Base-by-base conservation (phyloP, 2,113 vertebrate species). In the Odocoileus hemionus region DNA sequence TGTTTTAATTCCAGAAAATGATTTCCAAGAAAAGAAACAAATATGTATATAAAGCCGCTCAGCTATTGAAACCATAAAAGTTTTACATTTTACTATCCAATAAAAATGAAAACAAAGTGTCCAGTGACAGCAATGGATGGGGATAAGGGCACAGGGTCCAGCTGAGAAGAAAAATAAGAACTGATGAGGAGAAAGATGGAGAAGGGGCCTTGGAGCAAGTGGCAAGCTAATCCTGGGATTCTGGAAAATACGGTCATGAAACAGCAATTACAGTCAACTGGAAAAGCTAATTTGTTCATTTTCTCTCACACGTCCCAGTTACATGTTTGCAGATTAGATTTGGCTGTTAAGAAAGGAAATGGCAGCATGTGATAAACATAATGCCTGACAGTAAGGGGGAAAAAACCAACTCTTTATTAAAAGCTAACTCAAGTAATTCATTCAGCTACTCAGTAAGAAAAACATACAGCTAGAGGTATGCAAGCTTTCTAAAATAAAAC, bases 401-500 rank as follows among this genome's bases (percentile, higher is more conserved):
- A 26, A 58, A 87, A 70, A n/a, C 45, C 36, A 70, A 26, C 7
- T 8, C 64, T 86, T 61, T 61, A 33, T 21, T 86, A 76, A 91
- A 57, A 67, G 86, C 50, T 85, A 91, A 95, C 86, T 95, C 76
- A n/a, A 80, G 60, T 39, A 88, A 89, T 87, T 97, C 83, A 84
- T 43, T 57, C 12, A 89, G 70, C 47, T 61, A 13, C 43, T 86
- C 10, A 7, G 70, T 26, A 79, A 87, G 67, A 47, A 61, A 16
- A 94, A 60, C 30, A 39, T 3, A 36, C 82, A 85, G 23, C 86
- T 17, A 43, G 39, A 55, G 70, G 55, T 43, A 12, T 10, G 30
- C 16, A 52, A 86, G 55, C 86, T 28, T 7, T 16, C 64, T 50
- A 28, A 67, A 54, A 45, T 50, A 28, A 67, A 54, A 45, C n/a